A percentile compares a stretch with the other conserved stretches of the same genome.
Conservation (phyloP, 2,797 vertebrate genomes). For the Heliangelus exortis region DNA sequence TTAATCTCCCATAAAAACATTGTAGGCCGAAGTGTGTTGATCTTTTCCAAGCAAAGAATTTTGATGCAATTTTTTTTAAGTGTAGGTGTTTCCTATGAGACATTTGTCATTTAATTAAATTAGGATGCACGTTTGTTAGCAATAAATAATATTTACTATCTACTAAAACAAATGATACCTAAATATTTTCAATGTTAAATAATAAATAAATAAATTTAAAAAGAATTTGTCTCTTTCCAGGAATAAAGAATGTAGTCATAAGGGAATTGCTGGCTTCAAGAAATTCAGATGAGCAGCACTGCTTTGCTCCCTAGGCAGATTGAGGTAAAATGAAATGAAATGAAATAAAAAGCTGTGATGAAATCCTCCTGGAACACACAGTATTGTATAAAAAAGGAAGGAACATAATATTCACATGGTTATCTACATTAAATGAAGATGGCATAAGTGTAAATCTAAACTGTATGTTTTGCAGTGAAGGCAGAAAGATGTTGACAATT, state of each 20-base stretch:
- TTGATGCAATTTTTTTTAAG: background rate
- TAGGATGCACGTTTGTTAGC: background rate
- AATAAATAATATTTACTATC: background rate
- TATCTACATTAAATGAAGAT: background rate
- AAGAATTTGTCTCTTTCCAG: background rate
- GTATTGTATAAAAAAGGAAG: background rate
- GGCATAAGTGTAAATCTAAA: background rate
- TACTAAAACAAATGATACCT: background rate
- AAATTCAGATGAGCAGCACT: background rate
- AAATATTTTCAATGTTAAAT: background rate
- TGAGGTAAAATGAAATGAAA: background rate
- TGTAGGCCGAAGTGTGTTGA: background rate
- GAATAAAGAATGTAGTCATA: background rate
- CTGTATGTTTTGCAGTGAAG: background rate
- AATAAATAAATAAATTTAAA: background rate
- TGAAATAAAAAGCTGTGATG: background rate
- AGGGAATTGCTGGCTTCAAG: background rate
- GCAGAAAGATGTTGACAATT: background rate
- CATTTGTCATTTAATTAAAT: background rate
- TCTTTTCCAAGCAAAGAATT: background rate
- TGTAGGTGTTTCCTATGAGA: background rate
- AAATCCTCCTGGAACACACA: background rate
- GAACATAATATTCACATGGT: background rate
- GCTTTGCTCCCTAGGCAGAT: background rate
- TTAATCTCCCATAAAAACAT: background rate